A percentile compares a stretch with the other conserved stretches of the same genome.
These are phyloP conservation scores for Agapostemon virescens DNA, from an alignment of 2,888 invertebrate species.

Conservation along the genomic window DNA sequence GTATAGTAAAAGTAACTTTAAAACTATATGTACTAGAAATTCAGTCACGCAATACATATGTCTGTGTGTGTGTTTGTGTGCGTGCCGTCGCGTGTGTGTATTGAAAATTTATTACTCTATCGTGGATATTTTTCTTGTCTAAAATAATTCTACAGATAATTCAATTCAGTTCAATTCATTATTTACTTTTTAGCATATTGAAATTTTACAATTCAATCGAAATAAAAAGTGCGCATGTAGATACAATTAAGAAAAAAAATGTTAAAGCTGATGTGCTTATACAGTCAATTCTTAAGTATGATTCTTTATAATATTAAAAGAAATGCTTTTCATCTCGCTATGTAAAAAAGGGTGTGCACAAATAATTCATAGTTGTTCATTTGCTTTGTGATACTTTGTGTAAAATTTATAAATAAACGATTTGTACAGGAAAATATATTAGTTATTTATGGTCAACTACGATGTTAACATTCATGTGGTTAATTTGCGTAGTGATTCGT, in stretches of 20 bases:
- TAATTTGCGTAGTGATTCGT: constrained; percentile 23
- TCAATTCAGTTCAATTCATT: constrained; percentile 1
- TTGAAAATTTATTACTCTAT: constrained; percentile 31
- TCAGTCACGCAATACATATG: constrained; percentile 14
- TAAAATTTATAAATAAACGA: constrained; percentile 52
- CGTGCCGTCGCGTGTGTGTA: no score
- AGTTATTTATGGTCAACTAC: constrained; percentile 48
- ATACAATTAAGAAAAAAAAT: constrained; percentile 26
- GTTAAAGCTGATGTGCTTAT: constrained; percentile 25
- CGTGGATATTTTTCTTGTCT: neutral
- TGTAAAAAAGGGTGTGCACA: constrained; percentile 25
- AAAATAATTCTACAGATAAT: constrained; percentile 23
- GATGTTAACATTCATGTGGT: constrained; percentile 35
- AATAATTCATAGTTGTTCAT: constrained; percentile 39
- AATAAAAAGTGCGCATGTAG: constrained; percentile 30
- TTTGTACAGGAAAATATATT: constrained; percentile 58
- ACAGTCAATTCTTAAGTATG: constrained; percentile 27
- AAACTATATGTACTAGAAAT: constrained; percentile 27
- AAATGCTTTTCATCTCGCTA: constrained; percentile 31
- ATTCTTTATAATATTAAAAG: constrained; percentile 19
- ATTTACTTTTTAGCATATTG: constrained; percentile 18
- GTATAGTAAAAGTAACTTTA: constrained; percentile 26
- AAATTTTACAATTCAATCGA: constrained; percentile 29
- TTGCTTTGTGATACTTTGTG: constrained; percentile 25
- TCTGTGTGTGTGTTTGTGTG: neutral